Evolutionary conservation across 2,888 invertebrate species (phyloP).

Genomic region (Mesorhabditis spiculigera): DNA sequence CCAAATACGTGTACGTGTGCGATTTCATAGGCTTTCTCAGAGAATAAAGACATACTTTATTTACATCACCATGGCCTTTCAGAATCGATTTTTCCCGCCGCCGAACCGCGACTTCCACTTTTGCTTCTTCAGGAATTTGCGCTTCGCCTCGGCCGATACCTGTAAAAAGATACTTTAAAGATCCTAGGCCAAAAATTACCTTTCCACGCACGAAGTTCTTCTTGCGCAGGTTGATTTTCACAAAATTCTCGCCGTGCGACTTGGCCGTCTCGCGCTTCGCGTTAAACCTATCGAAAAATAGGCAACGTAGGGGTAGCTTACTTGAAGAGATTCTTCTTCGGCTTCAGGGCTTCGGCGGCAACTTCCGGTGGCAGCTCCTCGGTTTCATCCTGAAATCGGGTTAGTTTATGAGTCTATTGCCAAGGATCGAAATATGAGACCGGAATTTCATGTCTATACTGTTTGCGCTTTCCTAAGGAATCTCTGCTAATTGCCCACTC

Average conservation of each 20-base stretch:
- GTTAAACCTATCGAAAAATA: not conserved
- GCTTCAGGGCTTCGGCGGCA: not conserved
- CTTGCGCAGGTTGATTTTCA: conserved; percentile 38
- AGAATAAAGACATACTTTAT: no score
- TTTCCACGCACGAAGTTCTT: conserved; percentile 38
- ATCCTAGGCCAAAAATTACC: conserved; percentile 11
- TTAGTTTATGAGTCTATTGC: not conserved
- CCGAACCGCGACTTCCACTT: conserved; percentile 17
- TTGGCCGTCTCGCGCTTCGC: not conserved
- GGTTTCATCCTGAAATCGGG: conserved; percentile 4
- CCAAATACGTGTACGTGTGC: no score
- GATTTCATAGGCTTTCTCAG: no score
- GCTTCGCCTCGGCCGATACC: conserved; percentile 28
- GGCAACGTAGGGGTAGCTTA: not conserved
- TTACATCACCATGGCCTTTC: no score
- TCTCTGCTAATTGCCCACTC: no score
- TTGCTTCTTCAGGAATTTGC: conserved; percentile 34
- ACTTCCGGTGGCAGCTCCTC: not conserved
- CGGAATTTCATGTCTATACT: no score
- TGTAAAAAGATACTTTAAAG: conserved; percentile 7
- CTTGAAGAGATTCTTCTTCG: conserved; percentile 6
- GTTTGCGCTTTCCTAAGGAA: no score
- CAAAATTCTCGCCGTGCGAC: conserved; percentile 27
- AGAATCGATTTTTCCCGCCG: no score
- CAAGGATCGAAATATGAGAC: not conserved